phyloP scores from a whole-genome alignment of 2,888 invertebrate species.

The Drosophila cracens region DNA sequence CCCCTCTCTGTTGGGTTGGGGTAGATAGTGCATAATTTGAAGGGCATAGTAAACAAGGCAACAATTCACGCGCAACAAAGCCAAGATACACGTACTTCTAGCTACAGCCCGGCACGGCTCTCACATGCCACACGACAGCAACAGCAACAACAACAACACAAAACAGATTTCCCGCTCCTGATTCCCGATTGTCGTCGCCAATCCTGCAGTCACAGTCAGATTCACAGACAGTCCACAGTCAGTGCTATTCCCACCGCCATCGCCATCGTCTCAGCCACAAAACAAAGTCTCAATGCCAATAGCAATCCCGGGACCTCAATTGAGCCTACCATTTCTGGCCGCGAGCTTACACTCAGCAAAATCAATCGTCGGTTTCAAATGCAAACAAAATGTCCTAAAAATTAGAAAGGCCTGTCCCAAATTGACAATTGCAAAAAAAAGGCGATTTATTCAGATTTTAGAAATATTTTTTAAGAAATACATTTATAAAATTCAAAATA shows the following conservation, averaged over 20 bases:
- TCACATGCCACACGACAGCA: conserved; percentile 37
- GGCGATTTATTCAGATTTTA: too few species aligned
- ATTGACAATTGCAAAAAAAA: too few species aligned
- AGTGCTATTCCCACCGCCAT: conserved; percentile 12
- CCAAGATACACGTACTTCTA: conserved; percentile 61
- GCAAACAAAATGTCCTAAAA: too few species aligned
- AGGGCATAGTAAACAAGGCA: conserved; percentile 81
- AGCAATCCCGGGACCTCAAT: conserved; percentile 69
- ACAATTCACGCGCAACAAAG: conserved; percentile 79
- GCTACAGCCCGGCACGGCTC: conserved; percentile 1
- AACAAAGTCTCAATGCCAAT: conserved; percentile 65
- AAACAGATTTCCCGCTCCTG: background rate
- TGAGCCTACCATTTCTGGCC: conserved; percentile 66
- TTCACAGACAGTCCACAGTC: conserved; percentile 34
- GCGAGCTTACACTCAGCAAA: conserved; percentile 33
- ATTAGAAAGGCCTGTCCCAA: too few species aligned
- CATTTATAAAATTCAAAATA: background rate
- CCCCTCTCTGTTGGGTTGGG: conserved; percentile 11
- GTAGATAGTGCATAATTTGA: conserved; percentile 78
- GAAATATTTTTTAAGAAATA: background rate
- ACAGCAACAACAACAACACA: conserved; percentile 1
- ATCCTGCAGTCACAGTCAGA: conserved; percentile 25
- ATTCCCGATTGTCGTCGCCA: conserved; percentile 27
- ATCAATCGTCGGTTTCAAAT: background rate
- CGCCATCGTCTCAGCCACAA: conserved; percentile 45